phyloP scores from a whole-genome alignment of 1,140 invertebrate genomes.

The Acyrthosiphon pisum region DNA sequence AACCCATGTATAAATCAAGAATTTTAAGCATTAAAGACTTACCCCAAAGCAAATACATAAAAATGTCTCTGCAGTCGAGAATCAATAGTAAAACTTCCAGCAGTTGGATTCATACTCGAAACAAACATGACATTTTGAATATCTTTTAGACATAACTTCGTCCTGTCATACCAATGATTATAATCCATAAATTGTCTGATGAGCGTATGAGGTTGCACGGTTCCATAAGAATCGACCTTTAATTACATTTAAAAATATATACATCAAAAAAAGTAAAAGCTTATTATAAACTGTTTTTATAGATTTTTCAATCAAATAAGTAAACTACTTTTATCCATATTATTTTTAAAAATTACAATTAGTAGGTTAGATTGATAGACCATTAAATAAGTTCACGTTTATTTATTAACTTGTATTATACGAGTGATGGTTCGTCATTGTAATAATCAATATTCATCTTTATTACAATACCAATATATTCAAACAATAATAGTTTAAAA shows the following conservation, averaged over 20 bases:
- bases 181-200: slow-evolving; percentile 95
- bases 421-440: too few species aligned
- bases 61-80: slow-evolving; percentile 91
- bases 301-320: background rate
- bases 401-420: too few species aligned
- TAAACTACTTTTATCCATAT: background rate
- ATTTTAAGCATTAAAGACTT: background rate
- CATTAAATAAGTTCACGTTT: too few species aligned
- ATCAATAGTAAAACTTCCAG: slow-evolving; percentile 94
- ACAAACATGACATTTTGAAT: slow-evolving; percentile 94
- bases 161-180: slow-evolving; percentile 89
- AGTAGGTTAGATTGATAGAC: too few species aligned
- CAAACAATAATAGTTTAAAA: background rate
- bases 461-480: background rate
- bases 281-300: background rate
- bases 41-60: slow-evolving; percentile 88
- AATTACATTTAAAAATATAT: slow-evolving; percentile 13
- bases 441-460: background rate
- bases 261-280: background rate
- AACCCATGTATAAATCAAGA: background rate
- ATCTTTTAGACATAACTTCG: slow-evolving; percentile 87
- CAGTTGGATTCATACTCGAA: slow-evolving; percentile 95
- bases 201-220: slow-evolving; percentile 93
- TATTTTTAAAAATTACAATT: too few species aligned
- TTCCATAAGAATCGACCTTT: slow-evolving; percentile 89